Percentiles rank a stretch among this genome's conserved stretches.
These are phyloP conservation scores for Speoplatyrhinus poulsoni DNA, from an alignment of 2,113 vertebrate species.

Conservation along the genomic window DNA sequence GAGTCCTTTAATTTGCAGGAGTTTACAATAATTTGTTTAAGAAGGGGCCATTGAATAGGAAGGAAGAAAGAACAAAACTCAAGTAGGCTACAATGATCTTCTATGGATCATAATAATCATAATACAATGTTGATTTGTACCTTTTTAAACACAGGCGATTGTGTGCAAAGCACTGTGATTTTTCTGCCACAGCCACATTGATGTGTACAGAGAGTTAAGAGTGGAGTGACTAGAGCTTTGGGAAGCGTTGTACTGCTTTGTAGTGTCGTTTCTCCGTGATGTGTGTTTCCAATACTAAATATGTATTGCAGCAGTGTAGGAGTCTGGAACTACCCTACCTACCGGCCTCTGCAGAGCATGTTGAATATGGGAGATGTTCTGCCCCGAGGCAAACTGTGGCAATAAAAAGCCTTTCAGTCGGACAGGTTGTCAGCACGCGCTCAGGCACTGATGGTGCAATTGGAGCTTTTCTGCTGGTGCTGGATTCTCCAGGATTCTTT, in stretches of 20 bases:
- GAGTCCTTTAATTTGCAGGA: conserved; percentile 66
- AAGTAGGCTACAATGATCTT: background rate
- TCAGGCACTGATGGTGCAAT: conserved; percentile 62
- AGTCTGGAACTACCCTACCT: conserved; percentile 45
- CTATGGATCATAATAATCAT: background rate
- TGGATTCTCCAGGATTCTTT: conserved; percentile 41
- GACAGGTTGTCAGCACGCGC: conserved; percentile 66
- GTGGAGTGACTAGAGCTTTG: conserved; percentile 42
- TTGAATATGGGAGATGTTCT: conserved; percentile 68
- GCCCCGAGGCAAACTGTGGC: conserved; percentile 66
- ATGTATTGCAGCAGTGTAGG: conserved; percentile 65
- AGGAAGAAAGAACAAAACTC: conserved; percentile 19
- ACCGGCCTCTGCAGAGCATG: conserved; percentile 36
- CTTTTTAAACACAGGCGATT: conserved; percentile 25
- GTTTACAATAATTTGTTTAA: conserved; percentile 66
- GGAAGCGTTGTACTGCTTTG: conserved; percentile 54
- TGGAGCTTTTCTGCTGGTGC: conserved; percentile 33
- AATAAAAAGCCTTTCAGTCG: conserved; percentile 72
- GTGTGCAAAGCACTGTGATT: conserved; percentile 45
- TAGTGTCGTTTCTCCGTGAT: conserved; percentile 46
- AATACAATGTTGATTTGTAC: conserved; percentile 11
- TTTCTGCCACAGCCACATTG: conserved; percentile 46
- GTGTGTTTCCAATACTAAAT: conserved; percentile 69
- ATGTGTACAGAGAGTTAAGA: conserved; percentile 36
- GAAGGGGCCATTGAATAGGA: conserved; percentile 40